Percentiles rank a stretch among this genome's conserved stretches.
phyloP scores from a whole-genome alignment of 2,797 vertebrate genomes.

The Rachycentron canadum region DNA sequence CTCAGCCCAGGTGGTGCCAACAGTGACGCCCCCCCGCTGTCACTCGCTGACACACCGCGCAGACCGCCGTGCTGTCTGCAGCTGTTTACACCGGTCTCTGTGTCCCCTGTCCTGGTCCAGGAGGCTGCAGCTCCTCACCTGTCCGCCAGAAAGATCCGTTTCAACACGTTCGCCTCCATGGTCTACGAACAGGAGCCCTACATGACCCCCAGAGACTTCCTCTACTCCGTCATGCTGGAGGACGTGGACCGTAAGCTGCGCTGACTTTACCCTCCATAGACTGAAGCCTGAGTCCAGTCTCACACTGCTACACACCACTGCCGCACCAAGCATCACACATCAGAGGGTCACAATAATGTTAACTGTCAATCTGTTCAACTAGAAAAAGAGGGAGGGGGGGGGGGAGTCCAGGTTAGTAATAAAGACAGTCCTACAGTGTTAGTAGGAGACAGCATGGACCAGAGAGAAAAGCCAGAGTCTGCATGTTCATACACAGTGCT shows the following conservation, averaged over 20 bases:
- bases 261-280: not conserved
- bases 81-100: not conserved
- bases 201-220: slow-evolving; percentile 98
- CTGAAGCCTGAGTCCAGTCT: no score
- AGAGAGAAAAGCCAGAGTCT: no score
- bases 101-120: slow-evolving; percentile 37
- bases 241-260: slow-evolving; percentile 87
- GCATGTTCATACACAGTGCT: no score
- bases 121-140: slow-evolving; percentile 37
- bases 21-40: slow-evolving; percentile 18
- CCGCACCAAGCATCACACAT: no score
- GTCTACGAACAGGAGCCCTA: slow-evolving; percentile 91
- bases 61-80: fast-evolving
- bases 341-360: not conserved
- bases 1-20: not conserved
- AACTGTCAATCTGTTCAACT: no score
- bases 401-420: not conserved
- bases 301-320: not conserved
- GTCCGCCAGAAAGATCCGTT: slow-evolving; percentile 90
- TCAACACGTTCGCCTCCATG: slow-evolving; percentile 93
- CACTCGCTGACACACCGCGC: not conserved
- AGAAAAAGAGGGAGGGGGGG: not conserved
- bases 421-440: not conserved
- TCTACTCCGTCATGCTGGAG: slow-evolving; percentile 95
- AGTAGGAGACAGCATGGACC: not conserved